phyloP scores from a whole-genome alignment of 2,113 vertebrate genomes.

The Herpailurus yagouaroundi region DNA sequence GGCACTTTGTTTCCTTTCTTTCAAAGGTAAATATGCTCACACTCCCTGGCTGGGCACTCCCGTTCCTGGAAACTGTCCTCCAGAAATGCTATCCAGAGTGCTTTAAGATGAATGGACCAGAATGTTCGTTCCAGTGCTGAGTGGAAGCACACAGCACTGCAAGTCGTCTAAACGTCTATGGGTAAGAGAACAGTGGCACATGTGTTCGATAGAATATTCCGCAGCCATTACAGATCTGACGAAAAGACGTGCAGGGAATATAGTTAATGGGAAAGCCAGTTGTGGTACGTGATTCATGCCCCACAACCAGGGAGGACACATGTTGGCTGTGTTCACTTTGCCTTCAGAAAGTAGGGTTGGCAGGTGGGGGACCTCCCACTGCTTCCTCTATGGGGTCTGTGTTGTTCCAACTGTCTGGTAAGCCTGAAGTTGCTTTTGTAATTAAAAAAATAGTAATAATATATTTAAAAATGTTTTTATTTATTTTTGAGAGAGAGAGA shows the following conservation, averaged over 20 bases:
- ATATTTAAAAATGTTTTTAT: background rate
- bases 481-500: background rate
- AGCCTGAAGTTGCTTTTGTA: background rate
- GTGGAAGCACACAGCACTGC: fast-evolving
- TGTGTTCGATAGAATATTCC: fast-evolving
- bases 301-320: fast-evolving
- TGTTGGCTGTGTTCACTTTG: fast-evolving
- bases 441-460: background rate
- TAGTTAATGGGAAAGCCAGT: fast-evolving
- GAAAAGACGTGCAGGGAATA: fast-evolving
- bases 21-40: no score
- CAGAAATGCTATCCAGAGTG: background rate
- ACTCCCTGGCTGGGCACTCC: no score
- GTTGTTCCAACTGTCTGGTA: background rate
- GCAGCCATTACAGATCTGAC: background rate
- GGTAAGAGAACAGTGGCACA: background rate
- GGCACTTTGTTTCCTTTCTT: background rate
- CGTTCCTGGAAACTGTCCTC: background rate
- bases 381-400: fast-evolving
- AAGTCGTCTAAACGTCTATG: fast-evolving
- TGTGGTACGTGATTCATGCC: no score
- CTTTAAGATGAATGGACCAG: background rate
- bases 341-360: background rate
- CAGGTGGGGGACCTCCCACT: fast-evolving
- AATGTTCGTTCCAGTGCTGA: fast-evolving